Conservation (phyloP, 2,888 invertebrate genomes). For the Drosophila ezoana region DNA sequence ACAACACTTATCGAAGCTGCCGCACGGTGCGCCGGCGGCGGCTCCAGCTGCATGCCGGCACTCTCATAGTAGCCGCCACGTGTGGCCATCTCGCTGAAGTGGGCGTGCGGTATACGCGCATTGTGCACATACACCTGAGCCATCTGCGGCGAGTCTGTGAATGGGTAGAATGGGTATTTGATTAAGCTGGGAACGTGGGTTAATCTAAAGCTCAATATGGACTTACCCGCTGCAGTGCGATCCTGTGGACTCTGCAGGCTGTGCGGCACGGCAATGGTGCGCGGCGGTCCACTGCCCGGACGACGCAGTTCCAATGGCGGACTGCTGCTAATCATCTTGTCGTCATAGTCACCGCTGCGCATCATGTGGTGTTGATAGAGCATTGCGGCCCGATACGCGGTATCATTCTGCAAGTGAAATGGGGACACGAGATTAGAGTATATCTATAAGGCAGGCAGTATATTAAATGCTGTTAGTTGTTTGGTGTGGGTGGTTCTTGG, state of each 20-base stretch:
- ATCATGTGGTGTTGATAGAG: slow-evolving; percentile 85
- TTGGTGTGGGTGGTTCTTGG: slow-evolving; percentile 33
- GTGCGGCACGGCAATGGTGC: slow-evolving; percentile 88
- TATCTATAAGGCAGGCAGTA: not conserved
- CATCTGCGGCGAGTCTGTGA: slow-evolving; percentile 88
- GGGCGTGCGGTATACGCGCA: slow-evolving; percentile 85
- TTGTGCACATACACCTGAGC: slow-evolving; percentile 88
- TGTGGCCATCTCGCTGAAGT: slow-evolving; percentile 84
- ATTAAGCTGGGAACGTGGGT: not conserved
- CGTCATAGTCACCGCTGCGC: slow-evolving; percentile 82
- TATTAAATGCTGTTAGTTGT: not conserved
- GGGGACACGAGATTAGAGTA: slow-evolving; percentile 7
- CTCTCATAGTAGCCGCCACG: slow-evolving; percentile 86
- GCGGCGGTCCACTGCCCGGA: slow-evolving; percentile 86
- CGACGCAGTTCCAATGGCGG: slow-evolving; percentile 91
- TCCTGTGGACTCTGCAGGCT: slow-evolving; percentile 90
- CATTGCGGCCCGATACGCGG: slow-evolving; percentile 81
- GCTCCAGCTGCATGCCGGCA: slow-evolving; percentile 84
- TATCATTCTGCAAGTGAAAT: slow-evolving; percentile 86
- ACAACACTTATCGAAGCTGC: slow-evolving; percentile 84
- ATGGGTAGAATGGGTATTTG: not conserved
- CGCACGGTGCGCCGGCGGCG: slow-evolving; percentile 87
- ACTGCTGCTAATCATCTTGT: slow-evolving; percentile 87
- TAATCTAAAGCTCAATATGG: not conserved
- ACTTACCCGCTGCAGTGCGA: slow-evolving; percentile 87